Evolutionary conservation across 2,888 invertebrate genomes (phyloP).

Genomic region (Spatulosminthurus flaviceps): DNA sequence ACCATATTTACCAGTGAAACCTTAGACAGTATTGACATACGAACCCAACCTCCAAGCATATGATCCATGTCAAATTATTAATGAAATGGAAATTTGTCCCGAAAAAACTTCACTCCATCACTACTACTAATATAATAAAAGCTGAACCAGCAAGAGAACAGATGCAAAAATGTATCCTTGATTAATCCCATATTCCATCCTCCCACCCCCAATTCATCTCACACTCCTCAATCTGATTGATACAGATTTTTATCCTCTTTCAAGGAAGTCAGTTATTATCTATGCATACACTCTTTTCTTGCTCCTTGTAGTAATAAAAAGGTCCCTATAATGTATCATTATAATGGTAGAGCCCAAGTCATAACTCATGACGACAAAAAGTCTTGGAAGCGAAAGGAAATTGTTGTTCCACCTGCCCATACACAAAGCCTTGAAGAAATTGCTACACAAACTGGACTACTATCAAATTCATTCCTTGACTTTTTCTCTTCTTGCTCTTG

Average conservation of each 20-base stretch:
- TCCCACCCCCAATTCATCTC: neutral
- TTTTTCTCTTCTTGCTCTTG: too few relatives aligned
- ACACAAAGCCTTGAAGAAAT: conserved; percentile 16
- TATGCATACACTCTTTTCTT: neutral
- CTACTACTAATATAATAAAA: too few relatives aligned
- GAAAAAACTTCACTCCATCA: too few relatives aligned
- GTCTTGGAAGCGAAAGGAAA: conserved; percentile 12
- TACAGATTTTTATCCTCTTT: conserved; percentile 3
- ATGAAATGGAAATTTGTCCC: conserved; percentile 22
- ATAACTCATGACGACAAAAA: neutral
- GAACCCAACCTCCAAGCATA: neutral
- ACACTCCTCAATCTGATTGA: neutral
- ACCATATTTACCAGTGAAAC: neutral
- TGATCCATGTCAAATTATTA: conserved; percentile 23
- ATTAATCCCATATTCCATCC: neutral
- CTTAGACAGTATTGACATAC: conserved; percentile 18
- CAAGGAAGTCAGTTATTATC: neutral
- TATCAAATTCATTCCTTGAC: neutral
- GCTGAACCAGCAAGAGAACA: neutral
- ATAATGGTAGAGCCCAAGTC: neutral
- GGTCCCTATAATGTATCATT: neutral
- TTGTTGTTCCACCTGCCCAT: conserved; percentile 19
- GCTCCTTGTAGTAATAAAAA: neutral
- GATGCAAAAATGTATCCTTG: conserved; percentile 7
- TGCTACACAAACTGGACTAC: neutral